phyloP scores from a whole-genome alignment of 2,888 invertebrate genomes.

The Liopterus haemorrhoidalis region DNA sequence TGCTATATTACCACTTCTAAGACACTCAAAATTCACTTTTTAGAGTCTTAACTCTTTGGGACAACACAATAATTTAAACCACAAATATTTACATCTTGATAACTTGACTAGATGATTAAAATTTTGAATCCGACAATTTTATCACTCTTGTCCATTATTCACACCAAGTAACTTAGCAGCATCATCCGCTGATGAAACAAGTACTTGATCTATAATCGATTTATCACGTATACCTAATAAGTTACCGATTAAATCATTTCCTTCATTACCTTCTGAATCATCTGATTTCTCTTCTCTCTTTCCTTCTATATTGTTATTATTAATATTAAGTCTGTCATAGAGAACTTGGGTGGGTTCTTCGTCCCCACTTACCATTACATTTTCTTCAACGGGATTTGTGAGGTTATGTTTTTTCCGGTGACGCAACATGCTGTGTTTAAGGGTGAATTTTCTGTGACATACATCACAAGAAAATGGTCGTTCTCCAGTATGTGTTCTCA shows the following conservation, averaged over 20 bases:
- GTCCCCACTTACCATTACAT: conserved; percentile 46
- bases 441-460: conserved; percentile 79
- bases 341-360: conserved; percentile 39
- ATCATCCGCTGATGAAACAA: conserved; percentile 78
- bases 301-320: conserved; percentile 44
- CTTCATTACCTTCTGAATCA: conserved; percentile 49
- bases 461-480: conserved; percentile 88
- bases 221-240: conserved; percentile 81
- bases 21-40: no score
- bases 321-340: conserved; percentile 43
- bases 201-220: conserved; percentile 75
- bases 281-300: conserved; percentile 51
- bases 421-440: conserved; percentile 91
- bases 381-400: conserved; percentile 42
- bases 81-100: no score
- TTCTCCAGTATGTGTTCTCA: conserved; percentile 90
- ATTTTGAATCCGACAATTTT: no score
- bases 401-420: conserved; percentile 84
- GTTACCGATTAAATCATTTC: conserved; percentile 79
- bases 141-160: conserved; percentile 46
- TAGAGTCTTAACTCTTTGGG: no score
- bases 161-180: conserved; percentile 83
- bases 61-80: no score
- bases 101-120: no score
- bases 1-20: no score